Base-by-base conservation (phyloP, 2,113 vertebrate species). In the Rissa tridactyla region DNA sequence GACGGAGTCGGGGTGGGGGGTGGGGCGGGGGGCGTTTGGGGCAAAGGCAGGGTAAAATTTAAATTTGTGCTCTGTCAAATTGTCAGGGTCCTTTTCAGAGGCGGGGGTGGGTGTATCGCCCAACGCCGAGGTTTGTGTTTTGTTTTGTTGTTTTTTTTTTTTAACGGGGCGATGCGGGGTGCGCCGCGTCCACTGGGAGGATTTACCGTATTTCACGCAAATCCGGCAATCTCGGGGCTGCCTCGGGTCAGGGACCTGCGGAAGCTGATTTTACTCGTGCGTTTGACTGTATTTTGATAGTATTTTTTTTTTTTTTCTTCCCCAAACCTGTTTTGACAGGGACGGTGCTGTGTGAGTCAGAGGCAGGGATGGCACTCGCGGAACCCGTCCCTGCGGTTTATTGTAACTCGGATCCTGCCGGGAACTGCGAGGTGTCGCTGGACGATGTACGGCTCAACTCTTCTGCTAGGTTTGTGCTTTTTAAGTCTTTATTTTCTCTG, bases 261-360 rank as follows among this genome's bases (percentile, higher is more conserved):
- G 49, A 18, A 42, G 72, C 79, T 23, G 65, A 25, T 82, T 46
- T 84, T 11, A 7, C 30, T 22, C 13, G 11, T 10, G 36, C 2
- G 9, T 51, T 69, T 4, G 42, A 18, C 9, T 51, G 58, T 42
- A 1, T 70, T 84, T 76, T 54, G 3, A 54, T 66, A 52, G 44
- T 60, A 4, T 5, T 52, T 52, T 25, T 32, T 6, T 29, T 11
- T 19, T 34, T 34, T 57, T 55, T 29, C 32, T 7, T 13, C 15
- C 14, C 34, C 13, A 2, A 23, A 25, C 20, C 38, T 88, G 32
- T 88, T 80, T 66, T 88, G 2, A 2, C 97, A 99, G 99, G 98
- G 96, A 98, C 97, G 1, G 81, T 77, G 90, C 91, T 90, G 97
- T 98, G 98, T 80, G 98, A 99, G 66, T 75, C 98, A 54, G 86